A percentile compares a stretch with the other conserved stretches of the same genome.
These are phyloP conservation scores for Ormyrus thymus DNA, from an alignment of 2,888 invertebrate species.

Conservation along the genomic window DNA sequence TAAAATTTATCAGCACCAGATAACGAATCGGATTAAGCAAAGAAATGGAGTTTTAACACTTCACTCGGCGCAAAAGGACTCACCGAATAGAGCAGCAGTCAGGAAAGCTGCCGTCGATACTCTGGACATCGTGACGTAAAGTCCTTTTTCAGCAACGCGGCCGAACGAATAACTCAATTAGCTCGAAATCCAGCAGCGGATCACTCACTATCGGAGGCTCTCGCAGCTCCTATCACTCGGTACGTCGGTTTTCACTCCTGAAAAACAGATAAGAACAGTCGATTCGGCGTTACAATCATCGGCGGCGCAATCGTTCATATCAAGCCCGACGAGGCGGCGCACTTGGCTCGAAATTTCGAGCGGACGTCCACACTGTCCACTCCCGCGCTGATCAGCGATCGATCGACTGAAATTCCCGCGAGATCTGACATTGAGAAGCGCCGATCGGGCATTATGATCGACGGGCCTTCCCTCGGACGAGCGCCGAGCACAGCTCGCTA, in stretches of 20 bases:
- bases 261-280: constrained; percentile 45
- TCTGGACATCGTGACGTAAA: constrained; percentile 14
- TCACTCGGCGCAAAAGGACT: not conserved
- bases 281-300: too few species aligned
- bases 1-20: too few species aligned
- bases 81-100: constrained; percentile 8
- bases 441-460: constrained; percentile 1
- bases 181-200: not conserved
- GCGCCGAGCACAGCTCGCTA: not conserved
- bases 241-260: constrained; percentile 42
- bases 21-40: too few species aligned
- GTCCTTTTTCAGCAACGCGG: not conserved
- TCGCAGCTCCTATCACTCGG: constrained; percentile 12
- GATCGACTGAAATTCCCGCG: not conserved
- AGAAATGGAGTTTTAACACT: too few species aligned
- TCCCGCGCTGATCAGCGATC: not conserved
- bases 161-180: not conserved
- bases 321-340: too few species aligned
- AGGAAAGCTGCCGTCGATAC: not conserved
- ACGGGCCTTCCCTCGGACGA: not conserved
- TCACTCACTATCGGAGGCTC: constrained; percentile 1
- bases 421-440: too few species aligned
- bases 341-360: too few species aligned
- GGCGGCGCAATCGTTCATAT: too few species aligned
- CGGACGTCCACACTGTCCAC: too few species aligned